Evolutionary conservation across 2,888 invertebrate genomes (phyloP), one percentile per base, ranked within the genome.

Genomic region (Agrochola circellaris): DNA sequence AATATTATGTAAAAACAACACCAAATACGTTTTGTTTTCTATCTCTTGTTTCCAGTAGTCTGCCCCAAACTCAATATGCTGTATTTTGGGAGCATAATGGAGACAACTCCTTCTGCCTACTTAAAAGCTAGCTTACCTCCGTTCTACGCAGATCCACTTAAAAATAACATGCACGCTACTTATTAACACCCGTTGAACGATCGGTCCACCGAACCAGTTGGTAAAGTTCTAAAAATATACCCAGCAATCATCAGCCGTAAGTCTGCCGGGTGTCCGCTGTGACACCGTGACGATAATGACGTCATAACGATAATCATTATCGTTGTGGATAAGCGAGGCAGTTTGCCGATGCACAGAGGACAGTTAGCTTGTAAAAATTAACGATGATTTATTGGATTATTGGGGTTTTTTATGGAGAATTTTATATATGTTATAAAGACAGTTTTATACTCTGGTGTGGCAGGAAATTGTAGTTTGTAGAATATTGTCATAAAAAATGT

Each of bases 251-350:
- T 66, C 56, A 62, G 58, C 51, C 9, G 58, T 77, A 51, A 38
- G 48, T 75, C 80, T 78, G 71, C 73, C 54, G 45, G 66, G 70
- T 42, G 64, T 42, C 42, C 9, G 75, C 60, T 72, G 85, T 77
- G 68, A 67, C 84, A n/a, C 34, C 64, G 82, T 75, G 76, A 82
- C 58, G 79, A 84, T 87, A 87, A 84, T 82, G 86, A 84, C 56
- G 73, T 81, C 77, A 86, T 88, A 82, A 88, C 81, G 66, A 78
- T 86, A 66, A 79, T 76, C 79, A 80, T 86, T 87, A 77, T 80
- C 82, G 71, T 83, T 82, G 75, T 66, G 75, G 75, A 77, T 81
- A 77, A 75, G 74, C 67, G 68, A 42, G 17, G 42, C 60, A 56
- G 70, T 70, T 83, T 66, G 45, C 54, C 51, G 77, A 73, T 75